Percentiles rank a stretch among this genome's conserved stretches.
Conservation (phyloP, 2,888 invertebrate genomes). For the Marasmarcha lunaedactyla region DNA sequence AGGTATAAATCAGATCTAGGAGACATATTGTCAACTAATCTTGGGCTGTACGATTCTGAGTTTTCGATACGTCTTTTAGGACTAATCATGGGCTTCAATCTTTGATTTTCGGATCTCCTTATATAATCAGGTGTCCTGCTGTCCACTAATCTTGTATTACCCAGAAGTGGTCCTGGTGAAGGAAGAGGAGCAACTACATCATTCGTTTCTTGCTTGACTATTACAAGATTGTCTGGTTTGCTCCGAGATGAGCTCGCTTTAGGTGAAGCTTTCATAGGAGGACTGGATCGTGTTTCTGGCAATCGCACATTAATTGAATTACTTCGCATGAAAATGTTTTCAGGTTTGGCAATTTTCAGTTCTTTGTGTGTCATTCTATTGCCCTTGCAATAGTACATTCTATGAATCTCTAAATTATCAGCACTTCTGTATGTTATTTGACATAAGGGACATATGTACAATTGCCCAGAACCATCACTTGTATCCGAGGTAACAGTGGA, state of each 20-base stretch:
- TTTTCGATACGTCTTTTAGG: constrained; percentile 53
- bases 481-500: constrained; percentile 63
- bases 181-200: constrained; percentile 76
- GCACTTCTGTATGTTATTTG: constrained; percentile 83
- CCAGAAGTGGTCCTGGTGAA: constrained; percentile 85
- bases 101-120: constrained; percentile 42
- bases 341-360: constrained; percentile 39
- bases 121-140: constrained; percentile 55
- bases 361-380: constrained; percentile 38
- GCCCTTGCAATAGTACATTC: constrained; percentile 81
- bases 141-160: constrained; percentile 85
- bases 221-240: constrained; percentile 70
- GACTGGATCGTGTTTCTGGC: constrained; percentile 61
- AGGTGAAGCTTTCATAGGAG: constrained; percentile 19
- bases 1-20: constrained; percentile 54
- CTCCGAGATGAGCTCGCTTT: constrained; percentile 44
- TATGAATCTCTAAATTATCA: constrained; percentile 85
- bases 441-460: constrained; percentile 81
- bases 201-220: constrained; percentile 52
- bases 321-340: constrained; percentile 66
- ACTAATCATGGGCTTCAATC: constrained; percentile 41
- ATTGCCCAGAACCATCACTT: constrained; percentile 66
- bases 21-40: constrained; percentile 48
- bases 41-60: constrained; percentile 49
- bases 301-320: constrained; percentile 71